Evolutionary conservation across 2,113 vertebrate genomes (phyloP), one percentile per base, ranked within the genome.

Genomic region (Empidonax traillii): DNA sequence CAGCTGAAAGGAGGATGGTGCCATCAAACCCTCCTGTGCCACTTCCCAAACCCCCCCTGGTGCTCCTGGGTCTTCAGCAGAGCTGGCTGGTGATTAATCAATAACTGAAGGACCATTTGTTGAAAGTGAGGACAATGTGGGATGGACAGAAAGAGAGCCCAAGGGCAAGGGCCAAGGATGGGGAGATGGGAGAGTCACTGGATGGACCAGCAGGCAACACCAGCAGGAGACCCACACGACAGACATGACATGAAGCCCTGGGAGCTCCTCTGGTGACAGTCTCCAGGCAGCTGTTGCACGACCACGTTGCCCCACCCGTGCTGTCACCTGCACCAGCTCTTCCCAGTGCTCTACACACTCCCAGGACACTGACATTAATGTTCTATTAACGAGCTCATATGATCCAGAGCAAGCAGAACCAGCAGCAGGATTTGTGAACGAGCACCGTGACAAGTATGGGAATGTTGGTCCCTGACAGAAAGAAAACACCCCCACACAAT

Each of bases 51-150:
- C 46, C 10, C 22, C 22, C 51, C 18, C 39, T 37, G 44, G n/a
- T 52, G 62, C 85, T 39, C 0, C 52, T 18, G 39, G 9, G 2
- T 14, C 80, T 62, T 33, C 43, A 52, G 41, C 0, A 58, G 43
- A 51, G 59, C 2, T 1, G 46, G 27, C 0, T 56, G 47, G 24
- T 19, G 37, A 37, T 1, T 0, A 21, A 55, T 23, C 47, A 31
- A 3, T 1, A 11, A 18, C 75, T 9, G 3, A 39, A 37, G 69
- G 2, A 5, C 4, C 37, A 7, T 19, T 12, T 12, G 5, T 4
- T 25, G 15, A 21, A 43, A 41, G 53, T 2, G 27, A 55, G 47
- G 16, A 33, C 25, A 22, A 4, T 0, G 14, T 12, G 31, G 14
- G 63, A 6, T 14, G 62, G 39, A 52, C 65, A 37, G 7, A 6